These are phyloP conservation scores for Drosophila oshimai DNA, from an alignment of 1,140 invertebrate genomes.

Conservation along the genomic window DNA sequence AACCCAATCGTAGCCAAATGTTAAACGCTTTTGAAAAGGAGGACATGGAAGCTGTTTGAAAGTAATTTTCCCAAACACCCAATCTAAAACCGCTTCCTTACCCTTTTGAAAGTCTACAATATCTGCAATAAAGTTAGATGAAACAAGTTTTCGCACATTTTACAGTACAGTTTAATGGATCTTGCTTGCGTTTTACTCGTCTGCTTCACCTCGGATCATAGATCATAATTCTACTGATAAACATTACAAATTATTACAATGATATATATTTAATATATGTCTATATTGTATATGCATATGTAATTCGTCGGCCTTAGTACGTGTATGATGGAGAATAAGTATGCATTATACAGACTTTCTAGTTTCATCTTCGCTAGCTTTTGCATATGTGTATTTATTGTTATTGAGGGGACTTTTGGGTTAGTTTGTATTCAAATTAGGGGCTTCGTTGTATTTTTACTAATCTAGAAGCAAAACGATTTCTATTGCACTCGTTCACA, in stretches of 20 bases:
- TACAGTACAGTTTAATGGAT: slow-evolving; percentile 45
- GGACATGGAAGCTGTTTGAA: too few relatives aligned
- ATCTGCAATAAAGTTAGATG: background rate
- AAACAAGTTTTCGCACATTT: slow-evolving; percentile 16
- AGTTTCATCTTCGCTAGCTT: slow-evolving; percentile 24
- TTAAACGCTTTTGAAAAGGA: background rate
- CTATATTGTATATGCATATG: slow-evolving; percentile 74
- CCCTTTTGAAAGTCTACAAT: background rate
- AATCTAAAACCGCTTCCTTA: too few relatives aligned
- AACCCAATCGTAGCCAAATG: slow-evolving; percentile 26
- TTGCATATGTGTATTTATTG: slow-evolving; percentile 13
- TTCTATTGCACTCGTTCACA: slow-evolving; percentile 64
- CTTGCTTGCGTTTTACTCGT: slow-evolving; percentile 30
- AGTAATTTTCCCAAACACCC: too few relatives aligned
- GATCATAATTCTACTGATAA: slow-evolving; percentile 70
- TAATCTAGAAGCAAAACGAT: slow-evolving; percentile 65
- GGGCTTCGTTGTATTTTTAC: slow-evolving; percentile 40
- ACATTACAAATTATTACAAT: slow-evolving; percentile 80
- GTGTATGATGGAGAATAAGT: slow-evolving; percentile 24
- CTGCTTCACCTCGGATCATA: slow-evolving; percentile 4
- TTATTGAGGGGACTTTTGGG: background rate
- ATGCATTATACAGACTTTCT: slow-evolving; percentile 41
- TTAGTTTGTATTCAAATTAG: slow-evolving; percentile 5
- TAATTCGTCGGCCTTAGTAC: slow-evolving; percentile 37
- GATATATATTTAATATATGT: slow-evolving; percentile 73